phyloP scores from a whole-genome alignment of 1,140 invertebrate genomes.

The Magallana angulata region DNA sequence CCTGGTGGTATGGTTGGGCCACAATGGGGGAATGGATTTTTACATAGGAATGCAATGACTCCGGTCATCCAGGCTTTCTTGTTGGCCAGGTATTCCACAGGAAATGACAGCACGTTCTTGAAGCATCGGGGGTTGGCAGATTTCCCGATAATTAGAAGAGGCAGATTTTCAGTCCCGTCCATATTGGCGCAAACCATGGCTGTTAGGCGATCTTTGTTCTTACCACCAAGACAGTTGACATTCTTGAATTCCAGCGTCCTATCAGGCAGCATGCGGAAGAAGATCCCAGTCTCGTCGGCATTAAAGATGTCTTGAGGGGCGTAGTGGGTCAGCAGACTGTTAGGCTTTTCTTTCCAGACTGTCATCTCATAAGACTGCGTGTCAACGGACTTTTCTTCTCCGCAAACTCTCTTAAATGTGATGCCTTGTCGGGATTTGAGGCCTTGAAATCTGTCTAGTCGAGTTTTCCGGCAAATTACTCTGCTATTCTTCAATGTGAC shows the following conservation, averaged over 20 bases:
- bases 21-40: no score
- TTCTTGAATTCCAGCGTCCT: conserved; percentile 52
- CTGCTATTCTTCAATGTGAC: no score
- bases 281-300: conserved; percentile 58
- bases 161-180: conserved; percentile 78
- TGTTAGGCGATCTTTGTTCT: conserved; percentile 80
- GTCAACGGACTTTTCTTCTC: no score
- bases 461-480: no score
- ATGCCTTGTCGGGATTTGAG: no score
- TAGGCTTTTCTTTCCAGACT: no score
- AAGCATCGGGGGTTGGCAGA: conserved; percentile 80
- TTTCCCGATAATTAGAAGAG: conserved; percentile 80
- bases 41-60: no score
- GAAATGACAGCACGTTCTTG: conserved; percentile 74
- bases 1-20: no score
- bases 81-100: conserved; percentile 52
- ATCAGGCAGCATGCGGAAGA: conserved; percentile 52
- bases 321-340: no score
- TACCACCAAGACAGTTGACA: conserved; percentile 64
- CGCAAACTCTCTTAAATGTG: no score
- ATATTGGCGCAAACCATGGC: conserved; percentile 78
- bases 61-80: conserved; percentile 76
- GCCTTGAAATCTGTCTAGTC: no score
- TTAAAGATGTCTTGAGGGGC: conserved; percentile 53
- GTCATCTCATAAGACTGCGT: no score